Evolutionary conservation across 2,113 vertebrate species (phyloP), one percentile per base, ranked within the genome.

Genomic region (Nerophis ophidion): DNA sequence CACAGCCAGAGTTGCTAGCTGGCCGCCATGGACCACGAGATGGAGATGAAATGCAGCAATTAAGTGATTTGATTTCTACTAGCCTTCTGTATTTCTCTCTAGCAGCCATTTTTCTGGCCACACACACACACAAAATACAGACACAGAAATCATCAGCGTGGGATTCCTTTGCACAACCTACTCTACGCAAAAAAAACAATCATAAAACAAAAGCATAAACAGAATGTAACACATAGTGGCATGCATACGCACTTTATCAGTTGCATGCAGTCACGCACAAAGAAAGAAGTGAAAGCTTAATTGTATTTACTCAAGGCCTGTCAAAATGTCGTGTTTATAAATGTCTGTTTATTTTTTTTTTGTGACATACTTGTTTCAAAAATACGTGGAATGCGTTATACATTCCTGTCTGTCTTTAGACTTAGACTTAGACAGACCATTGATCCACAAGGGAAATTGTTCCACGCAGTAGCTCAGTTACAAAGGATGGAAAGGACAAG

Each of bases 41-140:
- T 95, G 93, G 93, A 95, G 93, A 96, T 98, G 94, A 97, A 98
- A 98, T 97, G 94, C 93, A 90, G 94, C 95, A 98, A 96, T 98
- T 98, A 98, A 96, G 95, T 95, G 94, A 96, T 97, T 96, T 98
- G 94, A 98, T 96, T 97, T 95, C 94, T 94, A 91, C 92, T 82
- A 82, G 81, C 94, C 93, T 93, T 90, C 91, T 93, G 92, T 94
- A 93, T 77, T 77, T 91, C 91, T 92, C 90, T 90, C 65, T 62
- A 67, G 65, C 71, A 54, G 49, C 75, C 56, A 63, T 65, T 17
- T 57, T 57, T 51, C 46, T 61, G 48, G 55, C 72, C 74, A 68
- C 71, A 81, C 76, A 67, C 73, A 67, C 73, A 66, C 55, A 61
- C 53, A 66, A 67, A 4, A 60, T 35, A 42, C 1, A 42, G 11